Evolutionary conservation across 1,140 invertebrate species (phyloP), one percentile per base, ranked within the genome.

Genomic region (Dreissena rostriformis): DNA sequence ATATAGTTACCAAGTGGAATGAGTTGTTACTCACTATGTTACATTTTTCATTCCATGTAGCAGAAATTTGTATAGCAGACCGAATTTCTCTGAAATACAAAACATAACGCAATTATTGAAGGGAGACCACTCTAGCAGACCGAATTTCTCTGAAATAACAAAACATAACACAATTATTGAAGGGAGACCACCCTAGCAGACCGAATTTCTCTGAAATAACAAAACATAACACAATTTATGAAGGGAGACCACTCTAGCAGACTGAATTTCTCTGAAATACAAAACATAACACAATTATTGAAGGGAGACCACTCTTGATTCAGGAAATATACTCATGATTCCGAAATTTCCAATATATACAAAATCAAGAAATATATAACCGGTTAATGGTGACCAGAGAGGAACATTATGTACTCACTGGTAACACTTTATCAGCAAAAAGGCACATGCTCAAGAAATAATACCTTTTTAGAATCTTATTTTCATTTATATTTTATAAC

Each of bases 51-150:
- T 98, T 97, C 95, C 96, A 97, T 22, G 97, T 97, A 91, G 97
- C 97, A 1, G 97, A 97, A 93, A 98, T 97, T 92, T 97, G 96
- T 95, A 98, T 97, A 85, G 96, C 96, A 90, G 96, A 96, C 91
- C 97, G 96, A 73, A 97, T 95, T 94, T 98, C 97, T 67, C 96
- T 92, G 71, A 68, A 87, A 90, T 70, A 79, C 39, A 75, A 76
- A 28, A 81, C 74, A 68, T 4, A 39, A 17, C 15, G n/a, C 17
- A 68, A 55, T 11, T 1, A 63, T 65, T 61, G n/a, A 12, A 49
- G n/a, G 39, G 97, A 97, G 93, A 98, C 97, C 92, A 97, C 96
- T 95, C 98, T 97, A 84, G 96, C 96, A 90, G 96, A 96, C 91
- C 97, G 96, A 72, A 97, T 95, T 94, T 98, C 97, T 66, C 96